Conservation (phyloP, 2,888 invertebrate species). For the Therioaphis trifolii region DNA sequence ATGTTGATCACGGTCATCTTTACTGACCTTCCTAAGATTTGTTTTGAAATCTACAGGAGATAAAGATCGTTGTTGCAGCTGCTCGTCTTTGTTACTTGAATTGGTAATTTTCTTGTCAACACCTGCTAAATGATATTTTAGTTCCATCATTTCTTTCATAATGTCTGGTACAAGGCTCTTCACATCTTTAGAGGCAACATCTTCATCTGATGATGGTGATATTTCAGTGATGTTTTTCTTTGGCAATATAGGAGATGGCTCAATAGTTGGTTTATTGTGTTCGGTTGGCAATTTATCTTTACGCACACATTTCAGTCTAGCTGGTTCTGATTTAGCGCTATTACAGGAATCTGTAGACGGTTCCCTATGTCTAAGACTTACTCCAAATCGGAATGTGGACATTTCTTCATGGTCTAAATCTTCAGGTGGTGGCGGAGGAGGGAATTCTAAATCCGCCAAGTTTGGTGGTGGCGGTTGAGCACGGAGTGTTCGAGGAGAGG, state of each 20-base stretch:
- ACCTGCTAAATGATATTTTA: conserved; percentile 72
- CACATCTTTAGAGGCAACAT: conserved; percentile 67
- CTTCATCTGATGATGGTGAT: conserved; percentile 55
- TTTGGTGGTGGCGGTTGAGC: conserved; percentile 78
- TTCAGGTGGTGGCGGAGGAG: conserved; percentile 87
- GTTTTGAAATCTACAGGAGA: conserved; percentile 71
- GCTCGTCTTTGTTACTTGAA: conserved; percentile 73
- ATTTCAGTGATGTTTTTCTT: conserved; percentile 67
- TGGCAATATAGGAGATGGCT: conserved; percentile 66
- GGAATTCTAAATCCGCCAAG: conserved; percentile 87
- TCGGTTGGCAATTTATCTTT: conserved; percentile 31
- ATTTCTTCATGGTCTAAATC: conserved; percentile 73
- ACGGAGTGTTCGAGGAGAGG: conserved; percentile 73
- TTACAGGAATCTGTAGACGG: conserved; percentile 74
- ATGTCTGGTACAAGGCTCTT: conserved; percentile 71
- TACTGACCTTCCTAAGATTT: conserved; percentile 70
- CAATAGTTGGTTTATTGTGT: conserved; percentile 69
- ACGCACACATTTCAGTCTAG: conserved; percentile 62
- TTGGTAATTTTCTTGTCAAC: conserved; percentile 84
- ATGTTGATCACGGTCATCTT: conserved; percentile 42
- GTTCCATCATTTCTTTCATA: conserved; percentile 85
- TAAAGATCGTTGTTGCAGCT: conserved; percentile 41
- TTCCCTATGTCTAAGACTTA: conserved; percentile 77
- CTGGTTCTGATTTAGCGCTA: conserved; percentile 70
- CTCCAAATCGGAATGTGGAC: conserved; percentile 79